These are phyloP conservation scores for Patella pellucida DNA, from an alignment of 2,888 invertebrate species.

Conservation along the genomic window DNA sequence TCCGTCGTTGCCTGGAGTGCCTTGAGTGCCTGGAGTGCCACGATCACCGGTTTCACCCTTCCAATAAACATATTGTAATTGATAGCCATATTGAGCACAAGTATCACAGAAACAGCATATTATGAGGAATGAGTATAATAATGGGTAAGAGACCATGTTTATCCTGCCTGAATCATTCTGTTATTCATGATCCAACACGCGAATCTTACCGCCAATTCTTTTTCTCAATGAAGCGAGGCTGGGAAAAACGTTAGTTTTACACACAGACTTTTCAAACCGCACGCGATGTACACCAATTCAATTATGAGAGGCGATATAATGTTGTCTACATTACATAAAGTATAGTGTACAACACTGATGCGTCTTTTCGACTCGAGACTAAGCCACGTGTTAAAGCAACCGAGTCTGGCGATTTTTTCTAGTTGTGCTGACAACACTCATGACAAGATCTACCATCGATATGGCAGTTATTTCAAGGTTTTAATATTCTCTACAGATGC, in stretches of 20 bases:
- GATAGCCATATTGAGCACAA: conserved; percentile 5
- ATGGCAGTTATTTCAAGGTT: no score
- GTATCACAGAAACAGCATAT: conserved; percentile 1
- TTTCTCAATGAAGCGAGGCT: background rate
- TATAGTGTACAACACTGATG: no score
- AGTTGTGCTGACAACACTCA: no score
- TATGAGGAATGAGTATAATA: background rate
- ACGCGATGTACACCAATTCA: background rate
- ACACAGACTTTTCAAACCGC: background rate
- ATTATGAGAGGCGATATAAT: conserved; percentile 1
- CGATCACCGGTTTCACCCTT: conserved; percentile 54
- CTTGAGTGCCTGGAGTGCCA: conserved; percentile 69
- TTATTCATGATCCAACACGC: background rate
- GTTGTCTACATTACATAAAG: conserved; percentile 1
- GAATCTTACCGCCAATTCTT: background rate
- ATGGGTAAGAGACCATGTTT: background rate
- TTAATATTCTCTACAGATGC: background rate
- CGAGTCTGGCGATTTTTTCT: no score
- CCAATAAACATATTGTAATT: conserved; percentile 9
- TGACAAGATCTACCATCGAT: no score
- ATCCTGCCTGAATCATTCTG: conserved; percentile 9
- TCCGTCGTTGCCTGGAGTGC: conserved; percentile 55
- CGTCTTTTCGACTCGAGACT: no score
- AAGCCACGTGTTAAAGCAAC: no score
- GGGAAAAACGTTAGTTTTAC: conserved; percentile 1